These are phyloP conservation scores for Glossophaga mutica DNA, from an alignment of 2,797 vertebrate genomes.

Conservation along the genomic window DNA sequence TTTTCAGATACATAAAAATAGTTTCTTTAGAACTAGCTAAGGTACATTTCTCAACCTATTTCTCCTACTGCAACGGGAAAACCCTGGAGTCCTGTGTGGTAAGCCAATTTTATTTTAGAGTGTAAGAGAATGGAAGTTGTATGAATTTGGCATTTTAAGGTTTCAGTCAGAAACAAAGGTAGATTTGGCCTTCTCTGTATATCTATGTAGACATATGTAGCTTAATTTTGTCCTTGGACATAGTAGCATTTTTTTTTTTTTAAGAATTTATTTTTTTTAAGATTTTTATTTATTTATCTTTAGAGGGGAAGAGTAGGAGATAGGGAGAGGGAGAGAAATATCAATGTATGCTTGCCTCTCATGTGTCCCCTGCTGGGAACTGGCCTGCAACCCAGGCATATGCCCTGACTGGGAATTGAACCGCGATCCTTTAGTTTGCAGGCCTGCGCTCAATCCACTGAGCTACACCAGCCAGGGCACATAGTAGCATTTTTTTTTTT, in stretches of 20 bases:
- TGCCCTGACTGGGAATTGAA: too few species aligned
- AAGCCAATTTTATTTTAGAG: conserved; percentile 11
- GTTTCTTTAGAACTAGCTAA: conserved; percentile 47
- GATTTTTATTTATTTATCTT: too few species aligned
- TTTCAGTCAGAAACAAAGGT: conserved; percentile 26
- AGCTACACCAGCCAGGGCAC: too few species aligned
- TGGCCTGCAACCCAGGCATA: too few species aligned
- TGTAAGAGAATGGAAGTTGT: background rate
- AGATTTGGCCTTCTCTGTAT: background rate
- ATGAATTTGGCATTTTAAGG: conserved; percentile 22
- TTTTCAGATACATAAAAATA: conserved; percentile 4
- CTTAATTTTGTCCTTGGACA: conserved; percentile 12
- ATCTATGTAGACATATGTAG: background rate
- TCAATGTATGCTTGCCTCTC: too few species aligned
- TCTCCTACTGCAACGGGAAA: background rate
- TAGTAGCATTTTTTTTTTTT: conserved; percentile 2
- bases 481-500: background rate
- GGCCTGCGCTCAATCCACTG: too few species aligned
- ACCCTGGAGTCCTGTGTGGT: background rate
- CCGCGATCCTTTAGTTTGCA: too few species aligned
- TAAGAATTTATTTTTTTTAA: too few species aligned
- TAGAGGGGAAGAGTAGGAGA: too few species aligned
- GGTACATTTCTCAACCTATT: background rate
- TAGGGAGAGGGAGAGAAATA: too few species aligned
- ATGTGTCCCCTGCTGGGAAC: too few species aligned